phyloP scores from a whole-genome alignment of 2,888 invertebrate species.

The Gnatocerus cornutus region DNA sequence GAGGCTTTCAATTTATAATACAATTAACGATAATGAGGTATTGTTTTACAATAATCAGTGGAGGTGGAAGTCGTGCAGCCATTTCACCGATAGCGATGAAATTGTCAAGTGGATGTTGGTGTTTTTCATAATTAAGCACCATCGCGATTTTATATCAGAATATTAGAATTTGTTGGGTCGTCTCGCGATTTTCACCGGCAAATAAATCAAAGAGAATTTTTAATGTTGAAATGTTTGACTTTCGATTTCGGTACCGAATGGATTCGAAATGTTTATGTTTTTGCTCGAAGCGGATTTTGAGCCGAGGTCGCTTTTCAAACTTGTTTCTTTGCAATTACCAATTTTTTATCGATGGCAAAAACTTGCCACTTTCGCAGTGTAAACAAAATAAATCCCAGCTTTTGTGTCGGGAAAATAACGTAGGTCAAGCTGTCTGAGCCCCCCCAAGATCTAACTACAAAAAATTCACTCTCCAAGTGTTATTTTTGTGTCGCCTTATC shows the following conservation, averaged over 20 bases:
- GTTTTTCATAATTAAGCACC: slow-evolving; percentile 12
- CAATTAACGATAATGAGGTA: slow-evolving; percentile 40
- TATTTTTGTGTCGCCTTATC: neutral
- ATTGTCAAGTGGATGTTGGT: slow-evolving; percentile 1
- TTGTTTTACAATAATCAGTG: slow-evolving; percentile 22
- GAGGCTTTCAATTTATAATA: slow-evolving; percentile 40
- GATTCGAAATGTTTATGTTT: neutral
- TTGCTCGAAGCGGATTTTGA: too few species aligned
- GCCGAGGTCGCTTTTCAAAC: too few species aligned
- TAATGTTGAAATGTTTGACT: slow-evolving; percentile 5
- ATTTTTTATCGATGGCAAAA: too few species aligned
- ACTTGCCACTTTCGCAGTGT: too few species aligned
- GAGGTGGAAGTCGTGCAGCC: neutral
- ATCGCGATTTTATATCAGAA: neutral
- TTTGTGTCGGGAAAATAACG: too few species aligned
- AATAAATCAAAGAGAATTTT: neutral
- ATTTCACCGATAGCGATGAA: neutral
- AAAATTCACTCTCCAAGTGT: too few species aligned
- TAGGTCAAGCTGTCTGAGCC: too few species aligned
- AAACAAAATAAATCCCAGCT: too few species aligned
- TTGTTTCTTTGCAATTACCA: too few species aligned
- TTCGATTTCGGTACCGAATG: neutral
- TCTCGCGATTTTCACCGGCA: neutral
- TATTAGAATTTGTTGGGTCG: neutral
- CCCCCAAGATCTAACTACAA: too few species aligned